Conservation (phyloP, 2,888 invertebrate species). For the Parnassius orleans region DNA sequence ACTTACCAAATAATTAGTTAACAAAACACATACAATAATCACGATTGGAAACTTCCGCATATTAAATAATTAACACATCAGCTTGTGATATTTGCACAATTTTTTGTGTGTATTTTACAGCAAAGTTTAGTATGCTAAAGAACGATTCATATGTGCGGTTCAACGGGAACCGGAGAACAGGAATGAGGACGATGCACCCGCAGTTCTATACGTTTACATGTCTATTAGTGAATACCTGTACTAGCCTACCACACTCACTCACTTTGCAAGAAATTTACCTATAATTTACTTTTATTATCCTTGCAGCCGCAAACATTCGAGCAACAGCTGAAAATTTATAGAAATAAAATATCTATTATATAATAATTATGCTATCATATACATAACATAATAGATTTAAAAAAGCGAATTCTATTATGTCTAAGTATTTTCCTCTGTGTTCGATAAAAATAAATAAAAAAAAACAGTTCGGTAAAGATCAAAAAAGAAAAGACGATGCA, state of each 20-base stretch:
- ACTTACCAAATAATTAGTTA: conserved; percentile 11
- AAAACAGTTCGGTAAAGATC: too few relatives aligned
- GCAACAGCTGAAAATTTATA: too few relatives aligned
- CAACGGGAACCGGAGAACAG: conserved; percentile 49
- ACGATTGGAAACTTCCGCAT: conserved; percentile 21
- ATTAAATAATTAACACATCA: conserved; percentile 13
- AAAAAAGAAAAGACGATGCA: too few relatives aligned
- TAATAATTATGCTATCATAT: too few relatives aligned
- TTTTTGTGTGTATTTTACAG: conserved; percentile 3
- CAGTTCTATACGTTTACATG: conserved; percentile 36
- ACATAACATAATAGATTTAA: too few relatives aligned
- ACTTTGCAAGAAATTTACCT: conserved; percentile 2
- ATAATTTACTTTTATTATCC: too few relatives aligned
- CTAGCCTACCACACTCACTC: conserved; percentile 18
- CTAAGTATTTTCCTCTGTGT: too few relatives aligned
- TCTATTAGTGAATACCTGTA: conserved; percentile 37
- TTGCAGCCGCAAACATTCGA: too few relatives aligned
- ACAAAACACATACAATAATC: conserved; percentile 9
- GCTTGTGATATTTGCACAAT: background rate
- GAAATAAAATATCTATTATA: too few relatives aligned
- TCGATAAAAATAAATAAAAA: too few relatives aligned
- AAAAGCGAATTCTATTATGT: too few relatives aligned
- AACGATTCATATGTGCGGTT: conserved; percentile 32
- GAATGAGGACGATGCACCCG: conserved; percentile 63
- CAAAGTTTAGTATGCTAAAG: conserved; percentile 20